Conservation (phyloP, 2,888 invertebrate species). For the Neoitamus cyanurus region DNA sequence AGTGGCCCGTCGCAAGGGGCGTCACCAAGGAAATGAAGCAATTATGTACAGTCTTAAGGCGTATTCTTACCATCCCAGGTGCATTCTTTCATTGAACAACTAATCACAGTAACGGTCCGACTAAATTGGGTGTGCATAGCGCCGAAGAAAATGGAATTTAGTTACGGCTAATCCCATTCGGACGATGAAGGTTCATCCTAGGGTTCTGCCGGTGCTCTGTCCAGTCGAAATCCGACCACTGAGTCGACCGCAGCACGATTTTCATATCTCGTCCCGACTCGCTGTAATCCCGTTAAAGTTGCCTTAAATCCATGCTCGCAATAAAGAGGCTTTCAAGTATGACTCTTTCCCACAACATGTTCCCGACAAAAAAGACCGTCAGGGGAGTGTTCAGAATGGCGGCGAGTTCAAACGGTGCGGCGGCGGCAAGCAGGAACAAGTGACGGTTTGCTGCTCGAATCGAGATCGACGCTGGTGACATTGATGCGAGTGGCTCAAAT, state of each 20-base stretch:
- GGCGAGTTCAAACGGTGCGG: constrained; percentile 22
- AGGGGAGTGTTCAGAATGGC: constrained; percentile 11
- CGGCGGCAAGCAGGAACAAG: constrained; percentile 3
- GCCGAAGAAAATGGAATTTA: not conserved
- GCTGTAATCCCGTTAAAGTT: constrained; percentile 32
- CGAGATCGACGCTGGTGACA: constrained; percentile 32
- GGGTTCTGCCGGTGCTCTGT: not conserved
- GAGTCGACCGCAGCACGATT: constrained; percentile 17
- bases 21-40: not conserved
- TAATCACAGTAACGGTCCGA: constrained; percentile 1
- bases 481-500: constrained; percentile 30
- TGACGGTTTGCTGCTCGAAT: not conserved
- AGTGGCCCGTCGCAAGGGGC: too few relatives aligned
- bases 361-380: not conserved
- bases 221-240: not conserved
- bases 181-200: not conserved
- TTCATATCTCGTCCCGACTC: not conserved
- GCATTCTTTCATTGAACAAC: not conserved
- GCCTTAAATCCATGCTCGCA: not conserved
- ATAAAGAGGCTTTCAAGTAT: not conserved
- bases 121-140: not conserved
- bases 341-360: not conserved
- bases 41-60: not conserved
- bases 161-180: not conserved
- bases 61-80: not conserved